Evolutionary conservation across 2,113 vertebrate genomes (phyloP), one percentile per base, ranked within the genome.

Genomic region (Chamaea fasciata): DNA sequence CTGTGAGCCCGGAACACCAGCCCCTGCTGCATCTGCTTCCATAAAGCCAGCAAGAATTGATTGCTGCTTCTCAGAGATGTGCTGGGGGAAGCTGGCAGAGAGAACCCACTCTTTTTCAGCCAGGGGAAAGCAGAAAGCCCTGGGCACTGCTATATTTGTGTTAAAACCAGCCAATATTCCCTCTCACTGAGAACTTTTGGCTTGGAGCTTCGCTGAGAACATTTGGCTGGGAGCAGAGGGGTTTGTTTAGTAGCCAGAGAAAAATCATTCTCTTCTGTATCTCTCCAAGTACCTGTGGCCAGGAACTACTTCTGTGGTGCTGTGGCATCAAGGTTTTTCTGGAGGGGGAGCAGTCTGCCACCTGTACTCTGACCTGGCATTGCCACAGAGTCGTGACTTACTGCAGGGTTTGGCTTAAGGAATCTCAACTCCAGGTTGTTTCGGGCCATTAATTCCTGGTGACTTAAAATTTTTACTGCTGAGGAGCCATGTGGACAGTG

Each of bases 401-500:
- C 4, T 37, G 42, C 46, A 69, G 60, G 28, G 16, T 65, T 62
- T 91, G 69, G 30, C 74, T 75, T 52, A 47, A 65, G 37, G 41
- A 90, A 57, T 21, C 85, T 79, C 44, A 53, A 37, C 52, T 65
- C 35, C 39, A 22, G 17, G 19, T 83, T 73, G 28, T 53, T 93
- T 52, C 0, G 0, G 28, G 13, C 50, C 7, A 0, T 73, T 53
- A 26, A 42, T 80, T 92, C 55, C 83, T 22, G 39, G 22, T 69
- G 44, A 11, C n/a, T 47, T 68, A 22, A 0, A 3, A 0, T 21
- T 90, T 79, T 74, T 57, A 57, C 39, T 42, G 63, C 53, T 80
- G 68, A 67, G 71, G 69, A 93, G 23, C 71, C 22, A 1, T 8
- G 21, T 35, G 50, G 53, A n/a, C 52, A 24, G 4, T 23, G 18